Evolutionary conservation across 1,140 invertebrate genomes (phyloP), one percentile per base, ranked within the genome.

Genomic region (Whitmania pigra): DNA sequence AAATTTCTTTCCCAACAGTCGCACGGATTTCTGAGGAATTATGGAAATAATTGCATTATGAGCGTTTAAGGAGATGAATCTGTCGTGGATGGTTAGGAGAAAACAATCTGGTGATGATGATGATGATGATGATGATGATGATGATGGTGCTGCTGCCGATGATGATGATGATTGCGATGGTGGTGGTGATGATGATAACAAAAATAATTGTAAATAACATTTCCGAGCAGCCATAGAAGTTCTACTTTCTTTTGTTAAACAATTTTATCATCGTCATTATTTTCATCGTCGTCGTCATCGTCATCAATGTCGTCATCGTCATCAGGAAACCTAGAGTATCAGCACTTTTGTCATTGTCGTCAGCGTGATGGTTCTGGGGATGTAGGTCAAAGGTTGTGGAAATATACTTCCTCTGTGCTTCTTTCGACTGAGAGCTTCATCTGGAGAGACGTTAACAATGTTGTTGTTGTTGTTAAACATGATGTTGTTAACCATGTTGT

Each of bases 291-390:
- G 6, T 2, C 54, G 9, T 57, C 54, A n/a, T 31, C 57, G 29
- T 63, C 57, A n/a, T n/a, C n/a, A n/a, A n/a, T n/a, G 29, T 63
- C 57, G 18, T 63, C 57, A 63, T 63, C 57, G 2, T 63, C 57
- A 63, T 63, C 57, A 63, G 9, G 22, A n/a, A 17, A 63, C 22
- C 15, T 25, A 0, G 11, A 63, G 57, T 13, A 63, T 13, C 57
- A 17, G 13, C 15, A 15, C 29, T 31, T 25, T 31, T 31, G 29
- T 63, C 43, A 49, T 49, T 49, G 43, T 49, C 43, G 43, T 49
- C 43, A 49, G 43, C 43, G 43, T 49, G 43, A 49, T 49, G 43
- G 43, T 49, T 49, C 43, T 17, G 43, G 31, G 43, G 43, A 49
- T 49, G 43, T 13, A 17, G 43, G 43, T 49, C 43, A 49, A 17